Conservation (phyloP, 2,888 invertebrate species). For the Arrhopalites spinosus region DNA sequence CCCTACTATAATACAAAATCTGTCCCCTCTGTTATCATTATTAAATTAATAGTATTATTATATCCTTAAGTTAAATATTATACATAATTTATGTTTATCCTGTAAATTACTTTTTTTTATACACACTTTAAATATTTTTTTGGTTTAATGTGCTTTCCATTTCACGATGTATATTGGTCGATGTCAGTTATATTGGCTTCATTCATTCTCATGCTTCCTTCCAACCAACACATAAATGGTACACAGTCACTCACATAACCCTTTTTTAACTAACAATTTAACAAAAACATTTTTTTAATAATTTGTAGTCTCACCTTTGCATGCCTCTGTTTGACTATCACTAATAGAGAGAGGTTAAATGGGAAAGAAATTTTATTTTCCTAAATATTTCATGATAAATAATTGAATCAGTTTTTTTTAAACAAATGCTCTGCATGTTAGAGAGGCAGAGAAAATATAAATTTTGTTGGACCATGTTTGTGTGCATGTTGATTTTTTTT, state of each 20-base stretch:
- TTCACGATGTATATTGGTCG: no score
- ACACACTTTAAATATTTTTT: neutral
- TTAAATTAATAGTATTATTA: neutral
- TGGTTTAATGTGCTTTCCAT: neutral
- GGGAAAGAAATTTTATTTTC: no score
- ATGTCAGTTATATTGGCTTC: neutral
- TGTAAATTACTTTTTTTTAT: neutral
- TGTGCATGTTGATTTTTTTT: neutral
- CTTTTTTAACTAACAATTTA: no score
- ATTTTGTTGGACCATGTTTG: neutral
- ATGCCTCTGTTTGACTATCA: no score
- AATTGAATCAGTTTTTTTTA: slow-evolving; percentile 7
- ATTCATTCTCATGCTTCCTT: no score
- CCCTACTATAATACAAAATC: slow-evolving; percentile 11
- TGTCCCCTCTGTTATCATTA: neutral
- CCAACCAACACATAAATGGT: no score
- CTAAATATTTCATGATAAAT: no score
- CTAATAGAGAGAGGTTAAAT: no score
- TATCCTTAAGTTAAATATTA: neutral
- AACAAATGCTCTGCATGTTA: neutral
- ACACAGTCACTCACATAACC: no score
- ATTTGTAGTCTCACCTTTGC: no score
- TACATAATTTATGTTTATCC: neutral
- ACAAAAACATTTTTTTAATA: no score
- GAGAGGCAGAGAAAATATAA: neutral